Conservation (phyloP, 1,140 invertebrate species). For the Melanaphis sacchari region DNA sequence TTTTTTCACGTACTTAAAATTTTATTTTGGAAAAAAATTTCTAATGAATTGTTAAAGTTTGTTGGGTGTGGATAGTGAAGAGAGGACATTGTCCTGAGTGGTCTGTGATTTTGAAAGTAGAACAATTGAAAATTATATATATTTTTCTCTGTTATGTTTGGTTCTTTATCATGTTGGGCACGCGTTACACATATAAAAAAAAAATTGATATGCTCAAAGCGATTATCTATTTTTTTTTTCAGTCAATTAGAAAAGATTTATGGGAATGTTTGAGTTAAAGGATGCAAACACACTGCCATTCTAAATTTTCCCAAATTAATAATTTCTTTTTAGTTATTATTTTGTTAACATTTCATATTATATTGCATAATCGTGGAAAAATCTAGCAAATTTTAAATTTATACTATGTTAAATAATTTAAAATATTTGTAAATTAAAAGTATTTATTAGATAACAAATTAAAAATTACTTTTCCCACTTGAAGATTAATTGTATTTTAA, state of each 20-base stretch:
- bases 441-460: conserved; percentile 53
- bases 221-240: conserved; percentile 38
- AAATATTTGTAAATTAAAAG: conserved; percentile 52
- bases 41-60: conserved; percentile 47
- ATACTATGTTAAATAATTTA: conserved; percentile 47
- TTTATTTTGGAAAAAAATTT: conserved; percentile 53
- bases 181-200: conserved; percentile 41
- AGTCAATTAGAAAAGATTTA: conserved; percentile 51
- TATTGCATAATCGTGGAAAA: conserved; percentile 47
- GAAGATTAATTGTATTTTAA: conserved; percentile 50
- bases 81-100: conserved; percentile 27
- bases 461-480: conserved; percentile 50
- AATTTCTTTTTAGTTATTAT: conserved; percentile 45
- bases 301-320: conserved; percentile 54
- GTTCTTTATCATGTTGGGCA: conserved; percentile 35
- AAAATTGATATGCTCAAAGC: conserved; percentile 54
- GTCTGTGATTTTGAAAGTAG: conserved; percentile 54
- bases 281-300: conserved; percentile 57
- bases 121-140: conserved; percentile 57
- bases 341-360: conserved; percentile 53
- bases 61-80: conserved; percentile 28
- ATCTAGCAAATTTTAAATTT: conserved; percentile 56
- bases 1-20: conserved; percentile 56
- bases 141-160: conserved; percentile 54
- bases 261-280: conserved; percentile 47